Evolutionary conservation across 2,797 vertebrate genomes (phyloP).

Genomic region (Alectoris magna): DNA sequence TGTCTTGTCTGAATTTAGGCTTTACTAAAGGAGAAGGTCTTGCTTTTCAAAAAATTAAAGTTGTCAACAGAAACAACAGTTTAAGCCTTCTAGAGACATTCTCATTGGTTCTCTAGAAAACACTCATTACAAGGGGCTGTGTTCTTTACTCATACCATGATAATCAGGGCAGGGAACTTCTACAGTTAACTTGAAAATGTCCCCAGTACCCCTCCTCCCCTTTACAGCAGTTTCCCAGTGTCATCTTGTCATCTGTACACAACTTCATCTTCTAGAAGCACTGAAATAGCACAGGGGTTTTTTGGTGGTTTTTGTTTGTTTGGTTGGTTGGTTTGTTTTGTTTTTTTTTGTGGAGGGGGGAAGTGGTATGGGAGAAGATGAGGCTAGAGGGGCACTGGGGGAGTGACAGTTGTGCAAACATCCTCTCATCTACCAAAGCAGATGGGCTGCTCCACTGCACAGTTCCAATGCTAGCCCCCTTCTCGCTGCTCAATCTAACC

Average conservation of each 20-base stretch:
- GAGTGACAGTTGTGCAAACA: background rate
- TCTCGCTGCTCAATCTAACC: background rate
- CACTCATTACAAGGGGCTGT: background rate
- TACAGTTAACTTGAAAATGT: background rate
- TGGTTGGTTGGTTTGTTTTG: too few species aligned
- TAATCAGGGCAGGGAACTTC: background rate
- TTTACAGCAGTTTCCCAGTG: background rate
- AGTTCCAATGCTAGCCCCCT: background rate
- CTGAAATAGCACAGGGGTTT: background rate
- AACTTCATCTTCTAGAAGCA: background rate
- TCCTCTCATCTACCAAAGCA: background rate
- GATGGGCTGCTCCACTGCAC: rapidly evolving
- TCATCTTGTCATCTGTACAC: background rate
- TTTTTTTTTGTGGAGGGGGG: too few species aligned
- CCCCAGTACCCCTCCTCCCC: rapidly evolving
- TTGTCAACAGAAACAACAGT: background rate
- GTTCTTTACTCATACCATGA: background rate
- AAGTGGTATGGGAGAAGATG: too few species aligned
- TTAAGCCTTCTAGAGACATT: background rate
- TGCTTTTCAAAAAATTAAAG: background rate
- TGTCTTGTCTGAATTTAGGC: background rate
- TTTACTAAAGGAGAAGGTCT: background rate
- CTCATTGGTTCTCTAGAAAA: background rate
- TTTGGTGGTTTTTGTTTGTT: too few species aligned
- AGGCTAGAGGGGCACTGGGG: background rate